Evolutionary conservation across 2,113 vertebrate species (phyloP).

Genomic region (Tychaedon coryphoeus): DNA sequence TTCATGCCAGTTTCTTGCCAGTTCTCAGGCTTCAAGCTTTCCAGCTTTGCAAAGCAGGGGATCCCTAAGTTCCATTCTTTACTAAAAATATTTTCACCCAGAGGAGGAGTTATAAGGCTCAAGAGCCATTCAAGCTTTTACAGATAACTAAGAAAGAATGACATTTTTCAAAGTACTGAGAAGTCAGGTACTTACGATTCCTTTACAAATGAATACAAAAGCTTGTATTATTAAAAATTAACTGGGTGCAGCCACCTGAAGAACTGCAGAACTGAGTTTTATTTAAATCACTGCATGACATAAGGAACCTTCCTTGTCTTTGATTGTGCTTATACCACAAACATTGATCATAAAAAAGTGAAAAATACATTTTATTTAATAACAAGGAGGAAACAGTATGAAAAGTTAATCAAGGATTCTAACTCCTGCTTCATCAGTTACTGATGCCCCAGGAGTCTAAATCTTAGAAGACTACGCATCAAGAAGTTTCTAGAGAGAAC

Average conservation of each 20-base stretch:
- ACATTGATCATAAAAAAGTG: background rate
- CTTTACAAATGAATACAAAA: background rate
- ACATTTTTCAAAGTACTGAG: background rate
- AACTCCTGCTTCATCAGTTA: background rate
- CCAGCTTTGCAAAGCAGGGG: background rate
- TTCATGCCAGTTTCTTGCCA: background rate
- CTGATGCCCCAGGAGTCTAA: background rate
- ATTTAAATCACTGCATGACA: background rate
- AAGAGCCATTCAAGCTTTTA: background rate
- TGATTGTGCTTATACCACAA: background rate
- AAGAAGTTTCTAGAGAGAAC: background rate
- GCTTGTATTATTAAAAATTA: background rate
- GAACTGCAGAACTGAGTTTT: background rate
- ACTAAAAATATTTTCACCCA: background rate
- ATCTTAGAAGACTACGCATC: background rate
- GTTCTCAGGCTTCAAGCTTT: constrained; percentile 13
- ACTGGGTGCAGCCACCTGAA: background rate
- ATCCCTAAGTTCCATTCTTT: background rate
- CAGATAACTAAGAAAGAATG: background rate
- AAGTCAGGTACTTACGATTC: background rate
- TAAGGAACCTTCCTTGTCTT: background rate
- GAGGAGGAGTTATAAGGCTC: background rate
- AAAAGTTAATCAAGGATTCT: background rate
- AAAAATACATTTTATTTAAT: background rate
- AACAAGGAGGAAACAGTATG: background rate